Conservation (phyloP, 2,888 invertebrate species). For the Scaptomyza reducta region DNA sequence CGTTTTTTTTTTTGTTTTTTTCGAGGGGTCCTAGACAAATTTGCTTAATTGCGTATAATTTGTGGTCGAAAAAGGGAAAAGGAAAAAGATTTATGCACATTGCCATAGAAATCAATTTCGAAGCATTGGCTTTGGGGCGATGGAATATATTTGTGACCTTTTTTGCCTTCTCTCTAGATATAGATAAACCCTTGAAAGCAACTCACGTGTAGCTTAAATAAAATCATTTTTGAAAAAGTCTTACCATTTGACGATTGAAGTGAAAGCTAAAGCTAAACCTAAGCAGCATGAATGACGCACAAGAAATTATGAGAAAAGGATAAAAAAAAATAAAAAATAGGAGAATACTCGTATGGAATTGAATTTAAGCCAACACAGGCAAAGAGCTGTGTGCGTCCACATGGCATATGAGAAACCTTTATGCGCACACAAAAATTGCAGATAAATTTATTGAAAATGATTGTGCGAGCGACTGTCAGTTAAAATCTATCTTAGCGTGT, state of each 20-base stretch:
- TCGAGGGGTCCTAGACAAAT: slow-evolving; percentile 65
- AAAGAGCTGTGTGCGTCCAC: slow-evolving; percentile 44
- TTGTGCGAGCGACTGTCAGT: slow-evolving; percentile 43
- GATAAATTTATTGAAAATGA: slow-evolving; percentile 80
- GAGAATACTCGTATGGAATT: slow-evolving; percentile 33
- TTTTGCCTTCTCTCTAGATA: slow-evolving; percentile 12
- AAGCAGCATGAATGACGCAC: slow-evolving; percentile 41
- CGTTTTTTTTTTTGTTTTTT: neutral
- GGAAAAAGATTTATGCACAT: slow-evolving; percentile 25
- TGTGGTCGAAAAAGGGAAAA: slow-evolving; percentile 59
- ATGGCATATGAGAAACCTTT: slow-evolving; percentile 52
- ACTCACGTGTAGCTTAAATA: slow-evolving; percentile 63
- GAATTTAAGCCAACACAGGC: slow-evolving; percentile 41
- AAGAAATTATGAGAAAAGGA: slow-evolving; percentile 33
- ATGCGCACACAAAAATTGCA: slow-evolving; percentile 55
- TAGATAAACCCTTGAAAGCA: slow-evolving; percentile 47
- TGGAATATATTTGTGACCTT: slow-evolving; percentile 14
- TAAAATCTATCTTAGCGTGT: neutral
- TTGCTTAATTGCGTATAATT: slow-evolving; percentile 80
- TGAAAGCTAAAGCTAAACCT: slow-evolving; percentile 42
- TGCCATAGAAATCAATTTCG: slow-evolving; percentile 61
- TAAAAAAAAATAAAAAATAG: neutral
- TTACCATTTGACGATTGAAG: slow-evolving; percentile 51
- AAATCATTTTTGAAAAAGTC: slow-evolving; percentile 53
- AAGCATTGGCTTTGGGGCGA: neutral